Conservation (phyloP, 2,113 vertebrate genomes). For the Strix uralensis region DNA sequence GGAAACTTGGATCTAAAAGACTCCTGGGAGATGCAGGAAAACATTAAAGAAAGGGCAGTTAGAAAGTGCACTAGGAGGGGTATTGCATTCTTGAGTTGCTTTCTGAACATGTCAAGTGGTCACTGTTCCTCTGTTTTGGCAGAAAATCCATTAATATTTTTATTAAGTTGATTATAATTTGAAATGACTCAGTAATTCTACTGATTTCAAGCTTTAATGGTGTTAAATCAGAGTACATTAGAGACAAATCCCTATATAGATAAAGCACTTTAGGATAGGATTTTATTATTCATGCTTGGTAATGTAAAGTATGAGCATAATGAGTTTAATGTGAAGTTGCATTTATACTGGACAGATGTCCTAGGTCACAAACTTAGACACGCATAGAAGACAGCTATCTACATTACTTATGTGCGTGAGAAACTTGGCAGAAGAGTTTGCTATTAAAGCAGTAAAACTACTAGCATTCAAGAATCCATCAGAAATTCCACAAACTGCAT, state of each 20-base stretch:
- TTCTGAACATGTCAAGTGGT: background rate
- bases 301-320: background rate
- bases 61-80: background rate
- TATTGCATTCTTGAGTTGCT: background rate
- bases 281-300: background rate
- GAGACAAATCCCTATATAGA: background rate
- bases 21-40: background rate
- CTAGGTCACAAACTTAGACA: background rate
- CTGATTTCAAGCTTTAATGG: background rate
- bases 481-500: background rate
- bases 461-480: background rate
- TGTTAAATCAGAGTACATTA: background rate
- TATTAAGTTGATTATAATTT: background rate
- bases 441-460: background rate
- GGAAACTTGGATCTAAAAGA: background rate
- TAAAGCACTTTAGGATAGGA: background rate
- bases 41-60: background rate
- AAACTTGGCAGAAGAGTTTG: background rate
- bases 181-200: background rate
- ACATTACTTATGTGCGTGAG: background rate
- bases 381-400: background rate
- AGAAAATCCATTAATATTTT: background rate
- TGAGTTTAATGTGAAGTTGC: background rate
- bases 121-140: background rate
- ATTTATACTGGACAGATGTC: background rate